Evolutionary conservation across 2,797 vertebrate species (phyloP), one percentile per base, ranked within the genome.

Genomic region (Sternarchorhynchus goeldii): DNA sequence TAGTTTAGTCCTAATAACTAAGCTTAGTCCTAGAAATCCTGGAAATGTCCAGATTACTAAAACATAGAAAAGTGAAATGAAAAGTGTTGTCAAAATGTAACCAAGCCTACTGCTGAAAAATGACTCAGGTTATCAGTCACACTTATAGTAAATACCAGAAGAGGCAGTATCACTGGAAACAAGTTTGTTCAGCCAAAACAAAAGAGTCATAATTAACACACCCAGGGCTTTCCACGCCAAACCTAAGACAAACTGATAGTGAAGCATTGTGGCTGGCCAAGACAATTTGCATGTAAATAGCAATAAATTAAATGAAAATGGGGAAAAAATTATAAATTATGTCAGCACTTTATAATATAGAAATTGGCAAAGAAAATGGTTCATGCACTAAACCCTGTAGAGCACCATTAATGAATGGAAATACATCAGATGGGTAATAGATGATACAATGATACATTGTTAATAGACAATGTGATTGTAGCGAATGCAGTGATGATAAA

Each of bases 21-120:
- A 7, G 34, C 34, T 36, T 36, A 36, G 34, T 36, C 45, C 45
- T 50, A 10, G 10, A 12, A 12, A 50, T 10, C 65, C 88, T 91
- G 84, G 86, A 91, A 91, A 91, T 86, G 88, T 84, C 85, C 82
- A 65, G 79, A 76, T 76, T 87, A 81, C 79, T 85, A 82, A 88
- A 84, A 84, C 85, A 77, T 84, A 75, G 31, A 56, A 69, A 59
- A 32, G 31, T 83, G 81, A 84, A 79, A 83, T 32, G 77, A 86
- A 89, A 76, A 25, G 25, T 86, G 86, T 25, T 85, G 86, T 83
- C 66, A 76, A 66, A 87, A 82, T 83, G 84, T 89, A 89, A 91
- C 91, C 88, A 90, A 57, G 73, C 84, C 81, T 67, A 77, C 85
- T 78, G 41, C 81, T 75, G 66, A 36, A 55, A 85, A 84, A 2